phyloP scores from a whole-genome alignment of 2,888 invertebrate genomes.

The Sphaerophoria rueppellii region DNA sequence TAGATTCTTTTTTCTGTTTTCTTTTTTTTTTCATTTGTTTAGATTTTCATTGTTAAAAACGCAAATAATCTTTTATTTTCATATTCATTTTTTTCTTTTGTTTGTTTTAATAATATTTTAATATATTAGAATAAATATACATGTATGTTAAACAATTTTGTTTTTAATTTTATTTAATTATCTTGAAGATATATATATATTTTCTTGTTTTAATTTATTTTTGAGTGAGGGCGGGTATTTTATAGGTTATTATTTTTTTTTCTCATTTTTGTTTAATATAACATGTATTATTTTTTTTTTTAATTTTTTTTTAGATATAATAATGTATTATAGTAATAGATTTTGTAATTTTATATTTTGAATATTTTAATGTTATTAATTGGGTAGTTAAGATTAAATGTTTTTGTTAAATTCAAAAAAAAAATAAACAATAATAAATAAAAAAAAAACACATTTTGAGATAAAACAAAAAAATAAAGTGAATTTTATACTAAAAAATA shows the following conservation, averaged over 20 bases:
- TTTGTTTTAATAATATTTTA: constrained; percentile 52
- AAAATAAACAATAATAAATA: too few relatives aligned
- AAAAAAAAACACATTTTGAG: too few relatives aligned
- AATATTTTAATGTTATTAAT: constrained; percentile 46
- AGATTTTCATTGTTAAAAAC: constrained; percentile 48
- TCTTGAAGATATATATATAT: constrained; percentile 56
- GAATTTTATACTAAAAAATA: too few relatives aligned
- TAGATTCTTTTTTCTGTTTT: constrained; percentile 37
- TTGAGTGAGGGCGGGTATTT: constrained; percentile 67
- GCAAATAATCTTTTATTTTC: constrained; percentile 43
- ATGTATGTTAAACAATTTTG: constrained; percentile 53
- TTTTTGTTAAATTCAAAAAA: too few relatives aligned
- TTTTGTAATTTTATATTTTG: constrained; percentile 43
- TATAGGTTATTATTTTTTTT: constrained; percentile 49
- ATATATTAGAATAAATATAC: constrained; percentile 63
- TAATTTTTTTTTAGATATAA: constrained; percentile 35
- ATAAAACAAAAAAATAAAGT: too few relatives aligned
- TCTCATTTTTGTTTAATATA: constrained; percentile 35
- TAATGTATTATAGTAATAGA: constrained; percentile 50
- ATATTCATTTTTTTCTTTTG: too few relatives aligned
- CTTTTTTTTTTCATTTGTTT: constrained; percentile 33
- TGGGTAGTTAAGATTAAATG: constrained; percentile 22
- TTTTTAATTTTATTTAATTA: constrained; percentile 29
- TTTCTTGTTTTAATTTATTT: constrained; percentile 16
- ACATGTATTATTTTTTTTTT: constrained; percentile 40